phyloP scores from a whole-genome alignment of 64 coral and sea anemone species.

The Platygyra sinensis region DNA sequence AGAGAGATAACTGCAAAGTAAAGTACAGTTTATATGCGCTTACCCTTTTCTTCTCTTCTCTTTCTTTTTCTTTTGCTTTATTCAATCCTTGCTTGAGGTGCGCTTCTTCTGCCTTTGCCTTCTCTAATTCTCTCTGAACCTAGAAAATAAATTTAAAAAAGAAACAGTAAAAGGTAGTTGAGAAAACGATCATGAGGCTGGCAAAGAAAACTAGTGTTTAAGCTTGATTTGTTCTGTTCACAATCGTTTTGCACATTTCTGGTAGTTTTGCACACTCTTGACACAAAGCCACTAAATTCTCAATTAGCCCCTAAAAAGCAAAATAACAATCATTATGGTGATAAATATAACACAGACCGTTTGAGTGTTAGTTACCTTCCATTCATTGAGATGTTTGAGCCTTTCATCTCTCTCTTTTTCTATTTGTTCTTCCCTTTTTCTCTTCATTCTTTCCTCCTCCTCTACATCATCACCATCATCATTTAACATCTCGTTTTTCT shows the following conservation, averaged over 20 bases:
- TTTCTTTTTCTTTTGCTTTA: constrained; percentile 81
- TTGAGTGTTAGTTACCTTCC: constrained; percentile 67
- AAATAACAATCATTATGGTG: no score
- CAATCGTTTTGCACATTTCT: not conserved
- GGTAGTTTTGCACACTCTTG: not conserved
- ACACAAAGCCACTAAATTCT: no score
- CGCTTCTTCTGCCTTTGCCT: constrained; percentile 67
- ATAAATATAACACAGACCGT: no score
- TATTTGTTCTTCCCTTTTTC: constrained; percentile 69
- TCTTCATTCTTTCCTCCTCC: constrained; percentile 65
- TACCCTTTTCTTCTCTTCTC: constrained; percentile 91
- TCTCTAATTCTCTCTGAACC: constrained; percentile 78
- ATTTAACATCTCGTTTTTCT: constrained; percentile 68
- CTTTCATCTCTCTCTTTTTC: constrained; percentile 91
- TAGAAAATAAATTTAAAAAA: not conserved
- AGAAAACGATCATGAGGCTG: not conserved
- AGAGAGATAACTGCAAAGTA: no score
- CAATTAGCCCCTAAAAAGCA: no score
- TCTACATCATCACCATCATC: constrained; percentile 69
- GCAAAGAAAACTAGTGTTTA: not conserved
- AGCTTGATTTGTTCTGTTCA: not conserved
- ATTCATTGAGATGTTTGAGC: constrained; percentile 73
- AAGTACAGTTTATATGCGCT: not conserved
- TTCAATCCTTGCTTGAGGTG: constrained; percentile 64
- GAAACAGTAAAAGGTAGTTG: not conserved